Percentiles rank a stretch among this genome's conserved stretches.
Evolutionary conservation across 2,797 vertebrate genomes (phyloP).

Genomic region (Vipera latastei): DNA sequence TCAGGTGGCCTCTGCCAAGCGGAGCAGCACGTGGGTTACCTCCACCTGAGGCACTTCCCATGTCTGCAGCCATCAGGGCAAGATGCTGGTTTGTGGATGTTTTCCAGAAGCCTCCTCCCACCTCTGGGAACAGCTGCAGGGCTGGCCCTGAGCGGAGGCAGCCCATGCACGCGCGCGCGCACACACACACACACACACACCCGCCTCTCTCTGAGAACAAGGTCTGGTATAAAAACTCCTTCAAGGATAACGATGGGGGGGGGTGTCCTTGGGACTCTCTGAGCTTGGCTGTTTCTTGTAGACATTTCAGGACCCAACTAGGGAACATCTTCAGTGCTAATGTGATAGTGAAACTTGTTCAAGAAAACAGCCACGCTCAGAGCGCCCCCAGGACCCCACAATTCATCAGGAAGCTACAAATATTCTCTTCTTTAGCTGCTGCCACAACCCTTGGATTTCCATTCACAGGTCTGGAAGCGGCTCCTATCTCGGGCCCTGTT

Average conservation of each 20-base stretch:
- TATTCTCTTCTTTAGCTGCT: background rate
- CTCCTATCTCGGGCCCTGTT: background rate
- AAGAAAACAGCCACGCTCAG: background rate
- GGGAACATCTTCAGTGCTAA: background rate
- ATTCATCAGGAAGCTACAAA: background rate
- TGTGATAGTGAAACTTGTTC: background rate
- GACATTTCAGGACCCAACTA: background rate
- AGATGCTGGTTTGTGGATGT: background rate
- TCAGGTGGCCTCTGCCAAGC: background rate
- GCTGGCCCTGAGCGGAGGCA: too few relatives aligned
- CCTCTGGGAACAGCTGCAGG: background rate
- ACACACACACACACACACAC: too few relatives aligned
- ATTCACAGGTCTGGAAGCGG: background rate
- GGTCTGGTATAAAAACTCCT: background rate
- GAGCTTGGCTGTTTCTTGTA: background rate
- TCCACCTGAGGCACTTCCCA: background rate
- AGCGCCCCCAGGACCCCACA: background rate
- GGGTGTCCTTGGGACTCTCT: background rate
- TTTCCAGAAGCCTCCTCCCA: background rate
- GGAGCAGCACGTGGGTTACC: background rate
- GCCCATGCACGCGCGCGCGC: too few relatives aligned
- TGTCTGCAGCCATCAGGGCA: background rate
- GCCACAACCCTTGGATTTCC: background rate
- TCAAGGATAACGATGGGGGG: too few relatives aligned
- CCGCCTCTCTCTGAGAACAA: background rate